phyloP scores from a whole-genome alignment of 2,113 vertebrate species.

The Hydropotes inermis region DNA sequence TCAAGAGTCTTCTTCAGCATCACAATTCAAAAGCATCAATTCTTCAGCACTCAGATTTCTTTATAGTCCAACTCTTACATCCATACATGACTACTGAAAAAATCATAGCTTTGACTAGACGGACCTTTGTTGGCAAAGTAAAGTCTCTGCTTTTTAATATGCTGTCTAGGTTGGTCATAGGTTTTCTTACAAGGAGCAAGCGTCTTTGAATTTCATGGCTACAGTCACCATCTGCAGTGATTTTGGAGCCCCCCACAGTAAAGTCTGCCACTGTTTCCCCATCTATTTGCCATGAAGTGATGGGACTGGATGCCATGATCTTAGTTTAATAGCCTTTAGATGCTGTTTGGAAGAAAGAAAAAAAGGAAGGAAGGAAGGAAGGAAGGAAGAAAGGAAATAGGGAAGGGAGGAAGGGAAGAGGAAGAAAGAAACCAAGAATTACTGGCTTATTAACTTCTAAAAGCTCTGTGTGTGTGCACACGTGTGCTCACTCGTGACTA shows the following conservation, averaged over 20 bases:
- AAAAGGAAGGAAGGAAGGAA: no score
- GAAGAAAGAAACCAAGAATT: background rate
- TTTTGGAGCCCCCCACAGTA: background rate
- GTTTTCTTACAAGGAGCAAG: background rate
- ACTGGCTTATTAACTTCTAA: background rate
- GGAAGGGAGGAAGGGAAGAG: background rate
- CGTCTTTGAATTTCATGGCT: background rate
- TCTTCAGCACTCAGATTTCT: fast-evolving
- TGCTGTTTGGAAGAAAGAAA: background rate
- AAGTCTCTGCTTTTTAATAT: background rate
- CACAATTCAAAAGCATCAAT: background rate
- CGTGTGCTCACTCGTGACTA: fast-evolving
- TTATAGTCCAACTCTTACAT: background rate
- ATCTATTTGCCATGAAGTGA: background rate
- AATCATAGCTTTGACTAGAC: background rate
- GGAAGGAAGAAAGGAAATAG: background rate
- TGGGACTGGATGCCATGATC: background rate
- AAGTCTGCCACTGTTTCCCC: background rate
- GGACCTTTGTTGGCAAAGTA: background rate
- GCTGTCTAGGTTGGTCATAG: background rate
- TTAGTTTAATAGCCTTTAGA: background rate
- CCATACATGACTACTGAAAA: background rate
- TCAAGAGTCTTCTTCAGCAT: background rate
- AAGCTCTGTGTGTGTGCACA: background rate
- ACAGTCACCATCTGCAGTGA: background rate